Evolutionary conservation across 2,797 vertebrate genomes (phyloP), one percentile per base, ranked within the genome.

Genomic region (Perodicticus potto): DNA sequence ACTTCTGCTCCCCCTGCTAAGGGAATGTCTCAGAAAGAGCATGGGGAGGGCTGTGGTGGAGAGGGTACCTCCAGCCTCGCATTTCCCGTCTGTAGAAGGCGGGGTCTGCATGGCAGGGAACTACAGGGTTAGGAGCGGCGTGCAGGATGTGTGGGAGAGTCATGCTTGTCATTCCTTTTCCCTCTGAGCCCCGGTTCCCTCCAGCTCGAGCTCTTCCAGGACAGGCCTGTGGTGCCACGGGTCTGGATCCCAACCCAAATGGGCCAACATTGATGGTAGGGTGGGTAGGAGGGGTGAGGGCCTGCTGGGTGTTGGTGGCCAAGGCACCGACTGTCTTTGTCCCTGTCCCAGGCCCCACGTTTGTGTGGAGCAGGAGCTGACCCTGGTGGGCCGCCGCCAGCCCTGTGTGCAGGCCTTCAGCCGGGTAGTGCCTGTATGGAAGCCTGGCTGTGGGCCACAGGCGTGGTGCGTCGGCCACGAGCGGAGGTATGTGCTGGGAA

Each of bases 391-490:
- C 91, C 99, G 98, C 90, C 99, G 97, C 98, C 99, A 99, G 98
- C 99, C 99, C 0, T 99, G 99, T 0, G 98, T 99, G 94, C 99
- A 98, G 96, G 99, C 99, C 76, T 99, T 99, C 96, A 99, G 98
- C 86, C 99, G 98, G 7, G 96, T 98, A 59, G 98, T 99, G 95
- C 99, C 98, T 73, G 98, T 99, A 90, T 99, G 99, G 99, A 99
- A 98, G 97, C 99, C 99, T 12, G 99, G 98, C 98, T 99, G 99
- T 0, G 97, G 97, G 9, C 98, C 98, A 29, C 99, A 98, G 95
- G 96, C 96, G 0, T 99, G 99, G 99, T 99, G 99, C 74, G 22
- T 98, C 27, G 98, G 99, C 96, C 99, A 99, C 0, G 99, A 99
- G 97, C 98, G 99, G 49, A 99, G 99, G 99, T 99, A 98, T 7